Evolutionary conservation across 2,113 vertebrate species (phyloP).

Genomic region (Holacanthus passer): DNA sequence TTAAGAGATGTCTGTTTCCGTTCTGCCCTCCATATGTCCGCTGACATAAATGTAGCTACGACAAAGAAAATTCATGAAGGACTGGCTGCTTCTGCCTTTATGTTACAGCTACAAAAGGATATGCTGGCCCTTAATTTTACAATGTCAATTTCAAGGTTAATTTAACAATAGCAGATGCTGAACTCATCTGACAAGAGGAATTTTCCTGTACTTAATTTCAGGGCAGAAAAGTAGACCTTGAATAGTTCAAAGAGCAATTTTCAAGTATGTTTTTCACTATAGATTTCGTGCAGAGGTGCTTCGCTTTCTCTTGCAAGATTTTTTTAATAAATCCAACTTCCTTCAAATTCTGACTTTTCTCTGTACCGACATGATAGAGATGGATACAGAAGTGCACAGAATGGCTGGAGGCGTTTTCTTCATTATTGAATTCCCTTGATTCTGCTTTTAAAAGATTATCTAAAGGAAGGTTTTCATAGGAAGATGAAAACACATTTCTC

Average conservation of each 20-base stretch:
- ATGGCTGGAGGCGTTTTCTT: background rate
- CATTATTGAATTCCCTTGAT: background rate
- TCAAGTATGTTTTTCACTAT: background rate
- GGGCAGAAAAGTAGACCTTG: background rate
- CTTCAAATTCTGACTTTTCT: background rate
- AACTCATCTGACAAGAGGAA: background rate
- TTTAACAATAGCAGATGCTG: conserved; percentile 7
- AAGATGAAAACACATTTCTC: background rate
- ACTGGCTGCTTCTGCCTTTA: background rate
- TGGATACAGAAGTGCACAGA: background rate
- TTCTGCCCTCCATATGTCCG: conserved; percentile 67
- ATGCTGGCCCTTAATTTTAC: background rate
- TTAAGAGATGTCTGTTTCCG: conserved; percentile 67
- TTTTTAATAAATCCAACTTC: background rate
- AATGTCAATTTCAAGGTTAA: background rate
- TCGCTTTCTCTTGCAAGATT: background rate
- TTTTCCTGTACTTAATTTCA: background rate
- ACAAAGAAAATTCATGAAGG: conserved; percentile 6
- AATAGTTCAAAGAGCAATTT: background rate
- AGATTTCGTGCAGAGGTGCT: background rate
- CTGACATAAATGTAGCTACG: conserved; percentile 44
- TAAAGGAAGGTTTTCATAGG: background rate
- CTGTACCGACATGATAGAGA: background rate
- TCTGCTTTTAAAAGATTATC: background rate
- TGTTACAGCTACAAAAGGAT: conserved; percentile 17